Conservation (phyloP, 1,140 invertebrate species). For the Bilobella aurantiaca region DNA sequence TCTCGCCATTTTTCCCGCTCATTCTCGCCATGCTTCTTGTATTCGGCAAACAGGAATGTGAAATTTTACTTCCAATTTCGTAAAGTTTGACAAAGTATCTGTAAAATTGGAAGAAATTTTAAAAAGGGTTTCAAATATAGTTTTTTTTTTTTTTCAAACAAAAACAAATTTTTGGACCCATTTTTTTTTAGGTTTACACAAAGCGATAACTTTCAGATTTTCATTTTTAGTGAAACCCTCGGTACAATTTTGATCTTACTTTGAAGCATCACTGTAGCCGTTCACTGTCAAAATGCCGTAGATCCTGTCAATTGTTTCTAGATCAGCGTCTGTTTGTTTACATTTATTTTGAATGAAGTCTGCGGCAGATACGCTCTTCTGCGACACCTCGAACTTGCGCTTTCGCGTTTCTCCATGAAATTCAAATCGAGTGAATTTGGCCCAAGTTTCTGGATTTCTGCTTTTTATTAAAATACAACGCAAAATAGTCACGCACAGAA, state of each 20-base stretch:
- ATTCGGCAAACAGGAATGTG: conserved; percentile 4
- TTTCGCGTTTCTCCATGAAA: conserved; percentile 12
- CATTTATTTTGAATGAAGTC: conserved; percentile 9
- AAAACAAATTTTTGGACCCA: no score
- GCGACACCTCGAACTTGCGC: neutral
- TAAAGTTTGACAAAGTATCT: conserved; percentile 7
- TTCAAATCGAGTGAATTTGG: conserved; percentile 1
- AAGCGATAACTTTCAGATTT: no score
- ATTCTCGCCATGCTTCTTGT: neutral
- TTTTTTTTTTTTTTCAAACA: no score
- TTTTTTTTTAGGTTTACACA: no score
- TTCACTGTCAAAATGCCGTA: conserved; percentile 7
- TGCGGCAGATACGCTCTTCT: neutral
- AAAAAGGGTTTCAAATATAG: no score
- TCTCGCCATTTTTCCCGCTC: neutral
- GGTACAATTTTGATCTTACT: neutral
- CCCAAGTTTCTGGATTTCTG: conserved; percentile 1
- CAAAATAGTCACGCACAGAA: conserved; percentile 9
- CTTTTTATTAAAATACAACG: conserved; percentile 13
- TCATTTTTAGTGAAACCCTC: no score
- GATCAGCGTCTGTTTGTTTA: conserved; percentile 2
- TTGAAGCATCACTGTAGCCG: conserved; percentile 4
- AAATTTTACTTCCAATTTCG: neutral
- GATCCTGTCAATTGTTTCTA: conserved; percentile 7
- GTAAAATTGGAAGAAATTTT: neutral